These are phyloP conservation scores for Melanotaenia trifasciata DNA, from an alignment of 2,797 vertebrate genomes.

Conservation along the genomic window DNA sequence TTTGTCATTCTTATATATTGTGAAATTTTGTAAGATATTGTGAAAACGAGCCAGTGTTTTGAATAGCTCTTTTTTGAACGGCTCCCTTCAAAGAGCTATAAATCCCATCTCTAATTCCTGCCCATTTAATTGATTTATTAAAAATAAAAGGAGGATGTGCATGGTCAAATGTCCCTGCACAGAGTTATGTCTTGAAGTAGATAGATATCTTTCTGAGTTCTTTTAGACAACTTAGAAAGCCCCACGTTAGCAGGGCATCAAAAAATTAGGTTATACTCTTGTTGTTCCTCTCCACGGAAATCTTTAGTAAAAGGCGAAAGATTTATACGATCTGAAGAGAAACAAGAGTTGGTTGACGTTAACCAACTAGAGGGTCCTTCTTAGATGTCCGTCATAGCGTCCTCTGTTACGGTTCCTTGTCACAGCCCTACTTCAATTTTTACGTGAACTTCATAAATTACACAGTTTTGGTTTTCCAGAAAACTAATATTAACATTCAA, in stretches of 20 bases:
- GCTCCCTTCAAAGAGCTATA: too few species aligned
- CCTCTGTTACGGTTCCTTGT: not conserved
- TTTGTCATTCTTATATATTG: too few species aligned
- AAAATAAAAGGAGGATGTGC: too few species aligned
- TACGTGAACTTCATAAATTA: not conserved
- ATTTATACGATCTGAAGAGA: slow-evolving; percentile 79
- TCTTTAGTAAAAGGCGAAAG: slow-evolving; percentile 87
- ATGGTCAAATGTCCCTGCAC: too few species aligned
- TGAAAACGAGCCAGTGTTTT: too few species aligned
- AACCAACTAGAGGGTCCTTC: fast-evolving
- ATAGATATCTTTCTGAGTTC: too few species aligned
- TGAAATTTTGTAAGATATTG: too few species aligned
- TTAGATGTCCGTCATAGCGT: fast-evolving
- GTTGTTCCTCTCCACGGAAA: slow-evolving; percentile 82
- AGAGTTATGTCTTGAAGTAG: too few species aligned
- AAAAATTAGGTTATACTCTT: slow-evolving; percentile 63
- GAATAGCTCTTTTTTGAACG: too few species aligned
- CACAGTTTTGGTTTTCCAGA: too few species aligned
- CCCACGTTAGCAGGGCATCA: slow-evolving; percentile 44
- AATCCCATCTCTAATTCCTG: too few species aligned
- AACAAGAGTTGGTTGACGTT: slow-evolving; percentile 54
- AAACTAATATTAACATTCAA: not conserved
- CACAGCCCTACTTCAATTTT: fast-evolving
- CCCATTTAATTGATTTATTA: too few species aligned
- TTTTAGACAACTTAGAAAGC: not conserved